A percentile compares a stretch with the other conserved stretches of the same genome.
Evolutionary conservation across 2,888 invertebrate genomes (phyloP).

Genomic region (Coronaproctus castanopsis): DNA sequence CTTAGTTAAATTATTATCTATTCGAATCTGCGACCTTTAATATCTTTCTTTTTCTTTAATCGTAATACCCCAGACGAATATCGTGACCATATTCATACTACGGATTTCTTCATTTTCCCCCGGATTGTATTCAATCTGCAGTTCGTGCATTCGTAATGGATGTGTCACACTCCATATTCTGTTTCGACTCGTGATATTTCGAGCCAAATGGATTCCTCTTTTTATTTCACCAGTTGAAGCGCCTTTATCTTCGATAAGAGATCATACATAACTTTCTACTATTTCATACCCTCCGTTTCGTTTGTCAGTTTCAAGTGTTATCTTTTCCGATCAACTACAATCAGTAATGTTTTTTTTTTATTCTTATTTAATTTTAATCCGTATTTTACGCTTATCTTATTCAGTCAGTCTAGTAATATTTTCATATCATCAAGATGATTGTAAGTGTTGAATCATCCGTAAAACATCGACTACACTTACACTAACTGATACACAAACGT

Average conservation of each 20-base stretch:
- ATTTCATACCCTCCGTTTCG: neutral
- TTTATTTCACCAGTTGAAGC: no score
- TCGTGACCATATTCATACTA: neutral
- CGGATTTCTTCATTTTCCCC: neutral
- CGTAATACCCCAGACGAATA: neutral
- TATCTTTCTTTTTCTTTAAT: neutral
- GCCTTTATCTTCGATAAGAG: neutral
- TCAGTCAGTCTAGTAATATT: neutral
- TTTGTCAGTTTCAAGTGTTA: neutral
- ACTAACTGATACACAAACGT: neutral
- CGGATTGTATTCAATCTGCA: neutral
- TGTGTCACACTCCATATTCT: neutral
- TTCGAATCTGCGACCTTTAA: no score
- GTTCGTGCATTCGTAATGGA: neutral
- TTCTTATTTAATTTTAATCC: neutral
- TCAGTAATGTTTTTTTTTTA: neutral
- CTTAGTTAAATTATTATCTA: no score
- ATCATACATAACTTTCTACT: neutral
- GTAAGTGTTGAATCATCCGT: neutral
- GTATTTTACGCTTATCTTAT: no score
- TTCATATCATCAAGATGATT: neutral
- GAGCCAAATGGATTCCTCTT: neutral
- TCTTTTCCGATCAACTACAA: neutral
- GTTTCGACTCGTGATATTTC: neutral
- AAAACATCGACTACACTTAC: neutral